Evolutionary conservation across 2,888 invertebrate genomes (phyloP).

Genomic region (Sylvicola cinctus): DNA sequence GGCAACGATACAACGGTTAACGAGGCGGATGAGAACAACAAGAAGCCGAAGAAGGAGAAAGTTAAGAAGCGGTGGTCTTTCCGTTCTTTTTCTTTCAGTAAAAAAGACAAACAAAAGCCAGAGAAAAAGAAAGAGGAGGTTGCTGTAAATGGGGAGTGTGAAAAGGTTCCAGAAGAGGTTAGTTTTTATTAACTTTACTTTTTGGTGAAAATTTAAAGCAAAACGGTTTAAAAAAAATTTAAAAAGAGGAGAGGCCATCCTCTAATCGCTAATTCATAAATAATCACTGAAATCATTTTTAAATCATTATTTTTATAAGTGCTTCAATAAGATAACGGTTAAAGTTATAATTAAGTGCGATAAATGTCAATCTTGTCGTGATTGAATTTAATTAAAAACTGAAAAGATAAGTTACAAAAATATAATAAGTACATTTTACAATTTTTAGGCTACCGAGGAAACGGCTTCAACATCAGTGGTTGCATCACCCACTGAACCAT

Average conservation of each 20-base stretch:
- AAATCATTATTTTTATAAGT: too few species aligned
- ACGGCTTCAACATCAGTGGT: constrained; percentile 7
- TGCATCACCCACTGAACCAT: not conserved
- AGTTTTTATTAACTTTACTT: constrained; percentile 13
- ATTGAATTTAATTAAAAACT: constrained; percentile 1
- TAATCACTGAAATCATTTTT: too few species aligned
- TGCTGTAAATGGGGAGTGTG: constrained; percentile 32
- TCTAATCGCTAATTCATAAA: too few species aligned
- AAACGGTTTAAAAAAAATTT: too few species aligned
- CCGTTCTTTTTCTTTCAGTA: constrained; percentile 68
- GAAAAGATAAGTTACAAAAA: constrained; percentile 1
- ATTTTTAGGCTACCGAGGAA: constrained; percentile 25
- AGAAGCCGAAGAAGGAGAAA: constrained; percentile 47
- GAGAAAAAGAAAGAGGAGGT: constrained; percentile 37
- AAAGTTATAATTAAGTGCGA: too few species aligned
- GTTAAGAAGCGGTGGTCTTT: constrained; percentile 81
- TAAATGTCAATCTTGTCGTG: constrained; percentile 2
- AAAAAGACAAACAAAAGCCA: constrained; percentile 72
- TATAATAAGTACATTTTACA: constrained; percentile 4
- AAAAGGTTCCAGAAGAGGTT: constrained; percentile 44
- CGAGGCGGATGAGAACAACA: constrained; percentile 23
- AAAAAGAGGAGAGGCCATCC: too few species aligned
- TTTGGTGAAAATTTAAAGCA: not conserved
- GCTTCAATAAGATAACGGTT: too few species aligned
- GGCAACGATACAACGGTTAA: constrained; percentile 18